Base-by-base conservation (phyloP, 2,113 vertebrate species). In the Sorex araneus region DNA sequence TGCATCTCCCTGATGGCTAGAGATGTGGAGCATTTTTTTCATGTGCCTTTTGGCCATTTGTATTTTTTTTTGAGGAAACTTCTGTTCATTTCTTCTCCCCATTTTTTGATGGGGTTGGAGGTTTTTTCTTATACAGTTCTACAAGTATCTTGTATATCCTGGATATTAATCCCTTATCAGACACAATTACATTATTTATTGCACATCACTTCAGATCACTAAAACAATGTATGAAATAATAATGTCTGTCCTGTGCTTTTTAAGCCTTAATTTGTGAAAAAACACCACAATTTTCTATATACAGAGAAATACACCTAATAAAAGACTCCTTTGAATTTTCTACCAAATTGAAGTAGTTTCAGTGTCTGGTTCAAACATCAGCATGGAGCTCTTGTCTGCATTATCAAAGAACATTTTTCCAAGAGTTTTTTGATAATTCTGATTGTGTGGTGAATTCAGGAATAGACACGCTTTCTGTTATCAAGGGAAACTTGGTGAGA, bases 171-270 rank as follows among this genome's bases (percentile, higher is more conserved):
- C n/a, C n/a, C n/a, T n/a, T n/a, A n/a, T n/a, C n/a, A n/a, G n/a
- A n/a, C n/a, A n/a, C n/a, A n/a, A n/a, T n/a, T 32, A 82, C 70
- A 64, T 63, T 87, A 19, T 32, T 77, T 70, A 77, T 15, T 82
- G 23, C 10, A 64, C 5, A 19, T 86, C 57, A 76, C 7, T 54
- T 54, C 71, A 45, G 15, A n/a, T 67, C 50, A 54, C 18, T 76
- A 18, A 83, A 60, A 16, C 13, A 73, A 73, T 87, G 36, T 60
- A 21, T 60, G 54, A 21, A 69, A 78, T 66, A 77, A 23, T 43
- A 27, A n/a, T n/a, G 27, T 23, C 2, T 40, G 8, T 4, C 34
- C 19, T n/a, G 28, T 74, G 45, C 79, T 50, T 60, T 79, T 36
- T 40, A 74, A 45, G 34, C 1, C 47, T 32, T 43, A 89, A 73